Conservation (phyloP, 2,888 invertebrate species). For the Sarcophaga carnaria region DNA sequence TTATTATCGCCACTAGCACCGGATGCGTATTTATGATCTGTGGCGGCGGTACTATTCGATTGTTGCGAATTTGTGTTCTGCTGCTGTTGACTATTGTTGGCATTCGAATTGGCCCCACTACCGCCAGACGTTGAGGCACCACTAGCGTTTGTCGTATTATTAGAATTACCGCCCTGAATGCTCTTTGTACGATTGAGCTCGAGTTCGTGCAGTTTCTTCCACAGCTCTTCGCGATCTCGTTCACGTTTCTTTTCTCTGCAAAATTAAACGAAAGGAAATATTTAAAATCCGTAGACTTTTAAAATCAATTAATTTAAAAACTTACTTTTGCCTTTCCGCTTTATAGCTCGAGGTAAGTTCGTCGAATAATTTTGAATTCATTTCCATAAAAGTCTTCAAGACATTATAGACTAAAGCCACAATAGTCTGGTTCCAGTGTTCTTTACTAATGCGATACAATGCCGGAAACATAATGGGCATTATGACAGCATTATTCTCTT, state of each 20-base stretch:
- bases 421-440: constrained; percentile 98
- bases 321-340: constrained; percentile 99
- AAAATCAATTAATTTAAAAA: constrained; percentile 9
- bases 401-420: constrained; percentile 97
- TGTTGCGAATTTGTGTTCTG: constrained; percentile 78
- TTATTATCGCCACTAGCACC: constrained; percentile 78
- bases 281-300: too few relatives aligned
- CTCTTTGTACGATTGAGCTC: constrained; percentile 86
- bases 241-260: constrained; percentile 84
- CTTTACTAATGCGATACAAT: constrained; percentile 95
- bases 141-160: constrained; percentile 72
- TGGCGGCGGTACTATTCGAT: constrained; percentile 79
- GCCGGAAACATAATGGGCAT: constrained; percentile 98
- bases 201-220: constrained; percentile 96
- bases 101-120: constrained; percentile 71
- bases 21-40: constrained; percentile 73
- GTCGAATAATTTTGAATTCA: constrained; percentile 97
- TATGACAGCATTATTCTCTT: constrained; percentile 95
- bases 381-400: constrained; percentile 98
- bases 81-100: constrained; percentile 72
- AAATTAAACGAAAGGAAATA: constrained; percentile 26
- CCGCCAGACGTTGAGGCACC: constrained; percentile 74
- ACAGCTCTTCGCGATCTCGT: constrained; percentile 98
- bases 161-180: constrained; percentile 73
- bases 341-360: constrained; percentile 99